Percentiles rank a stretch among this genome's conserved stretches.
phyloP scores from a whole-genome alignment of 2,113 vertebrate species.

The Microtus ochrogaster region DNA sequence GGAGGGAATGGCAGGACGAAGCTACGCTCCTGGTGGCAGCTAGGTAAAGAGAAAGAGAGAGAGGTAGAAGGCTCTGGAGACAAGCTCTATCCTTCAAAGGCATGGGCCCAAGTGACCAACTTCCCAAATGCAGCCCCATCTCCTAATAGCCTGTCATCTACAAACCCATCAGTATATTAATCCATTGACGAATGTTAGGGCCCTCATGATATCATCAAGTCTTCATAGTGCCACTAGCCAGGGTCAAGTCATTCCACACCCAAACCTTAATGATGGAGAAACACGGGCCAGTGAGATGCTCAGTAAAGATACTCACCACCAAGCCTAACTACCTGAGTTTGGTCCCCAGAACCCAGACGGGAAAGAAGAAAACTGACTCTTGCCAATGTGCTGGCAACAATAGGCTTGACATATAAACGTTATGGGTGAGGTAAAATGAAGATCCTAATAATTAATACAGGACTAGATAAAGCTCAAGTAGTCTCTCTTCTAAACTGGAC shows the following conservation, averaged over 20 bases:
- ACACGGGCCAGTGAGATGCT: neutral
- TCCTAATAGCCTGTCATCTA: neutral
- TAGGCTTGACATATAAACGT: conserved; percentile 14
- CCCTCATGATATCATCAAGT: neutral
- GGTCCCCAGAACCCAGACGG: neutral
- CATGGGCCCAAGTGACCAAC: neutral
- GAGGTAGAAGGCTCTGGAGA: neutral
- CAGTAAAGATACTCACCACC: neutral
- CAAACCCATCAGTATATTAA: neutral
- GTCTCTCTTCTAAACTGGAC: neutral
- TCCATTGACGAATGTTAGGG: neutral
- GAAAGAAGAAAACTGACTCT: neutral
- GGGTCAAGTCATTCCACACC: neutral
- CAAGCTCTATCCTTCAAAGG: neutral
- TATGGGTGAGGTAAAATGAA: conserved; percentile 42
- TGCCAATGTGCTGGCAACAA: neutral
- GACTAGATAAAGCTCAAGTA: neutral
- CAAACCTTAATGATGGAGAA: neutral
- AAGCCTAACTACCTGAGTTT: neutral
- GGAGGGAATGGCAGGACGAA: neutral
- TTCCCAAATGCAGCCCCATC: neutral
- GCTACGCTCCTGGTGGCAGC: neutral
- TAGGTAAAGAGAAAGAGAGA: neutral
- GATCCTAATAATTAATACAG: conserved; percentile 8
- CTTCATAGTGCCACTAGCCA: neutral